These are phyloP conservation scores for Acyrthosiphon pisum DNA, from an alignment of 1,140 invertebrate species.

Conservation along the genomic window DNA sequence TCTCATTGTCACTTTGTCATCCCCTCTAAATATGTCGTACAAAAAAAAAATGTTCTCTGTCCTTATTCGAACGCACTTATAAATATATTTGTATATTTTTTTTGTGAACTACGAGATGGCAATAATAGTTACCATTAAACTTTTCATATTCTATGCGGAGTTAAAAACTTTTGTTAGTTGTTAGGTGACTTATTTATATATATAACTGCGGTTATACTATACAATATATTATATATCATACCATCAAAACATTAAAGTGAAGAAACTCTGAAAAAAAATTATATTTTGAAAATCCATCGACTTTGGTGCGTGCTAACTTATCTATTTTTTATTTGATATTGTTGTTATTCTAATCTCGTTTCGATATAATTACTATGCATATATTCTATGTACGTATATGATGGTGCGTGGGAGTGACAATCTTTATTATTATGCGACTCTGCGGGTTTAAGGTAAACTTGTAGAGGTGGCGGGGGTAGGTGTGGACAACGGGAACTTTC, in stretches of 20 bases:
- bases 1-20: neutral
- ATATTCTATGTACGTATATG: neutral
- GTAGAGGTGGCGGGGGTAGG: neutral
- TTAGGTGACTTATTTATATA: neutral
- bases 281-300: neutral
- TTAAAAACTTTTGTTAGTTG: conserved; percentile 24
- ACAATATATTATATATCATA: neutral
- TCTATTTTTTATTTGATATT: neutral
- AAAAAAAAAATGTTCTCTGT: neutral
- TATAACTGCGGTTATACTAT: too few relatives aligned
- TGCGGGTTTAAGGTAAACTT: neutral
- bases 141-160: neutral
- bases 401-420: too few relatives aligned
- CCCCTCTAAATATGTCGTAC: neutral
- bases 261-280: neutral
- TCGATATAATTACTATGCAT: neutral
- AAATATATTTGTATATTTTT: neutral
- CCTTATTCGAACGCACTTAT: too few relatives aligned
- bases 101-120: neutral
- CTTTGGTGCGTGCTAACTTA: too few relatives aligned
- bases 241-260: neutral
- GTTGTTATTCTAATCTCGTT: neutral
- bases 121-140: conserved; percentile 5
- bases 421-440: neutral
- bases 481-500: neutral